A percentile compares a stretch with the other conserved stretches of the same genome.
Conservation (phyloP, 1,140 invertebrate species). For the Leptopilina clavipes region DNA sequence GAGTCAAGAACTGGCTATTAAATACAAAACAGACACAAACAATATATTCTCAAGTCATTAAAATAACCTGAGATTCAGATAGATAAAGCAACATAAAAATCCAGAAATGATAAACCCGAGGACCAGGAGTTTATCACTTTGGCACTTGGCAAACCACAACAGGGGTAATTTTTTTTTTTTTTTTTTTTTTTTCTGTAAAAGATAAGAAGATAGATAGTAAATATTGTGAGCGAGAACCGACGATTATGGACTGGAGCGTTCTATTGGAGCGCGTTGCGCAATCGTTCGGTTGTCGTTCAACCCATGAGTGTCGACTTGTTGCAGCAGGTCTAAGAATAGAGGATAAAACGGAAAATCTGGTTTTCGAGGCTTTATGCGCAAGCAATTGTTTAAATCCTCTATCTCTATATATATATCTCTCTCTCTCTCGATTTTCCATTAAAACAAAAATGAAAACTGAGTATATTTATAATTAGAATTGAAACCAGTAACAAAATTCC, state of each 20-base stretch:
- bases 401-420: too few relatives aligned
- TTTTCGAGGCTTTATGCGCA: constrained; percentile 24
- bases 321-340: neutral
- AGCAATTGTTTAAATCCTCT: neutral
- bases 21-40: too few relatives aligned
- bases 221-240: constrained; percentile 50
- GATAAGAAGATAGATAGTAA: constrained; percentile 56
- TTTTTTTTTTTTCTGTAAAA: constrained; percentile 45
- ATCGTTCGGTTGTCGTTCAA: constrained; percentile 25
- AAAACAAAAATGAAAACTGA: neutral
- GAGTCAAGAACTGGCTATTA: neutral
- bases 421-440: neutral
- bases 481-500: neutral
- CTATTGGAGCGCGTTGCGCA: constrained; percentile 29
- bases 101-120: neutral
- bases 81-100: neutral
- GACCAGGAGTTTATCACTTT: constrained; percentile 30
- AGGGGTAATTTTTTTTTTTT: constrained; percentile 23
- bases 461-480: too few relatives aligned
- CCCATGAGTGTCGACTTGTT: neutral
- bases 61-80: neutral
- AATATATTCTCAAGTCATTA: neutral
- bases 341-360: constrained; percentile 17
- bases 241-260: constrained; percentile 46
- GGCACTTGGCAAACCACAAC: constrained; percentile 58